Evolutionary conservation across 2,113 vertebrate species (phyloP).

Genomic region (Pleuronectes platessa): DNA sequence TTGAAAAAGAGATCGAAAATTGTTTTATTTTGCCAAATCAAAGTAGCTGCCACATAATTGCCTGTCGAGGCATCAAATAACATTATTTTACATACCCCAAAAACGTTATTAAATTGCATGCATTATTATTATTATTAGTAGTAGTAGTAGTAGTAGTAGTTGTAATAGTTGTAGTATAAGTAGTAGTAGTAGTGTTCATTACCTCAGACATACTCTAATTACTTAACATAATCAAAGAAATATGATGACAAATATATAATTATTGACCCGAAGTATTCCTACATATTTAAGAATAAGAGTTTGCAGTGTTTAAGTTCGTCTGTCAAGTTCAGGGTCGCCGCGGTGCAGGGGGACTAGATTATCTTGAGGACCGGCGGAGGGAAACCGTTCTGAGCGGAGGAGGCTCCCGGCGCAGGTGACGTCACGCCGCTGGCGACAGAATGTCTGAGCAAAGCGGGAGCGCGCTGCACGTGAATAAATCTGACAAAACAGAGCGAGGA

Average conservation of each 20-base stretch:
- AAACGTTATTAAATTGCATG: too few species aligned
- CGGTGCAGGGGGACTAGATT: slow-evolving; percentile 78
- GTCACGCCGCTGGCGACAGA: slow-evolving; percentile 86
- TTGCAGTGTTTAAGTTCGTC: background rate
- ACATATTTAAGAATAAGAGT: too few species aligned
- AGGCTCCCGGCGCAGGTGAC: slow-evolving; percentile 75
- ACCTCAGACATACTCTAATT: background rate
- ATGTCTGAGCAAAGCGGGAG: slow-evolving; percentile 87
- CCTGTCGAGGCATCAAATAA: background rate
- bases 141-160: too few species aligned
- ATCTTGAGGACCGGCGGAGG: slow-evolving; percentile 75
- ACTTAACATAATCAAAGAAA: background rate
- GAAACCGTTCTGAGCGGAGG: slow-evolving; percentile 69
- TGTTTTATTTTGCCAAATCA: too few species aligned
- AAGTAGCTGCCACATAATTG: background rate
- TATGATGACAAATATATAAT: background rate
- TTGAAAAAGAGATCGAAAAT: too few species aligned
- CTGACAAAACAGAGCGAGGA: slow-evolving; percentile 79
- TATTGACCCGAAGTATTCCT: background rate
- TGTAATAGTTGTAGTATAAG: too few species aligned
- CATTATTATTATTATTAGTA: background rate
- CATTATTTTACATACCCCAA: background rate
- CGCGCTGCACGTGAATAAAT: slow-evolving; percentile 84
- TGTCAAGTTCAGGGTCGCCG: slow-evolving; percentile 46
- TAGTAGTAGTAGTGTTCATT: background rate